phyloP scores from a whole-genome alignment of 2,113 vertebrate species.

The Aldabrachelys gigantea region DNA sequence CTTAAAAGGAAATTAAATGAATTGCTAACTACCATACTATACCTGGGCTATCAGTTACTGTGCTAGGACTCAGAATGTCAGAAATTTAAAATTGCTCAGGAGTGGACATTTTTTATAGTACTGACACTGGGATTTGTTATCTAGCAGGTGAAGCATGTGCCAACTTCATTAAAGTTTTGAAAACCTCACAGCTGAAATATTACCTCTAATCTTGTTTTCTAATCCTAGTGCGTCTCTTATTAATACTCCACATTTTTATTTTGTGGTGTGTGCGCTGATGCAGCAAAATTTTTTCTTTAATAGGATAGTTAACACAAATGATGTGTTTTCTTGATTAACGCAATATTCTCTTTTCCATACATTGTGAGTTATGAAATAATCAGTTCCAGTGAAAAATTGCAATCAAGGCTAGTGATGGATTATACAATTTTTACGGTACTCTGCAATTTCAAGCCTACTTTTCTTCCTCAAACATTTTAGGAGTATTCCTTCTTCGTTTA shows the following conservation, averaged over 20 bases:
- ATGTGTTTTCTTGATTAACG: neutral
- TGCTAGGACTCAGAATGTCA: slow-evolving; percentile 31
- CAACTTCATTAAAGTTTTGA: slow-evolving; percentile 22
- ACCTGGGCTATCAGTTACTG: slow-evolving; percentile 40
- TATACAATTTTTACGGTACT: neutral
- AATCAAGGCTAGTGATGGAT: neutral
- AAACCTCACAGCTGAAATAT: neutral
- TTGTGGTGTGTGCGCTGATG: neutral
- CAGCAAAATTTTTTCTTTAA: neutral
- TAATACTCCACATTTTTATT: slow-evolving; percentile 7
- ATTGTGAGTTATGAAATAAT: neutral
- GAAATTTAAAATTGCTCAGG: slow-evolving; percentile 46
- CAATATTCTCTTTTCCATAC: neutral
- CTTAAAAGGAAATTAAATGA: neutral
- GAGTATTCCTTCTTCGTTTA: neutral
- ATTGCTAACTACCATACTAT: slow-evolving; percentile 14
- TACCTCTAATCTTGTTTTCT: slow-evolving; percentile 2
- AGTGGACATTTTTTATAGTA: slow-evolving; percentile 48
- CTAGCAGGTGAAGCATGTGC: neutral
- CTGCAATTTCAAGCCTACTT: slow-evolving; percentile 9
- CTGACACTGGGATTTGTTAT: slow-evolving; percentile 43
- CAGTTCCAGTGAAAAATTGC: neutral
- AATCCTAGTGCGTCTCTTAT: neutral
- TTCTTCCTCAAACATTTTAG: slow-evolving; percentile 6
- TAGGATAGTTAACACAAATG: neutral